Conservation (phyloP, 2,888 invertebrate species). For the Drosophila neotestacea region DNA sequence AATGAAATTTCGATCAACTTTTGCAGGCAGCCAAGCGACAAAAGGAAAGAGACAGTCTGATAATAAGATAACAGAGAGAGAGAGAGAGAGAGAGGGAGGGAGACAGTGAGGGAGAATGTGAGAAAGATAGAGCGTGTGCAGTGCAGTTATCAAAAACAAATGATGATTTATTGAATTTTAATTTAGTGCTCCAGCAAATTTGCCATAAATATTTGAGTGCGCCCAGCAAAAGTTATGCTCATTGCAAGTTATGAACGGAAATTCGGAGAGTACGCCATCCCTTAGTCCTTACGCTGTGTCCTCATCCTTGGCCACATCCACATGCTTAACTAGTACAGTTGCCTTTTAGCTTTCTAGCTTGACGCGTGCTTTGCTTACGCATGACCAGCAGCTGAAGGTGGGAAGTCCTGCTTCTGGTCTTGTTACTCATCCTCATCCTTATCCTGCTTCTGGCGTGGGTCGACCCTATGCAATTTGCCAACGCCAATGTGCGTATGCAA, state of each 20-base stretch:
- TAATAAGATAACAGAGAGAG: neutral
- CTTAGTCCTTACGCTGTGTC: neutral
- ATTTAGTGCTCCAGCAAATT: conserved; percentile 73
- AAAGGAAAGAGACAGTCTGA: neutral
- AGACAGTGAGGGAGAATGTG: neutral
- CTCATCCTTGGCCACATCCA: conserved; percentile 1
- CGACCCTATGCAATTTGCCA: conserved; percentile 42
- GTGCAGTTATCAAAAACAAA: conserved; percentile 65
- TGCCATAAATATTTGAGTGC: conserved; percentile 79
- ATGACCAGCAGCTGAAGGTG: conserved; percentile 49
- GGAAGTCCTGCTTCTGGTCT: conserved; percentile 8
- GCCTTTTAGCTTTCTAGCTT: conserved; percentile 67
- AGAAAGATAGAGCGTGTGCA: conserved; percentile 18
- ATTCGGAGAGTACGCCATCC: conserved; percentile 40
- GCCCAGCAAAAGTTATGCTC: conserved; percentile 67
- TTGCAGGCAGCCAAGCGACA: conserved; percentile 36
- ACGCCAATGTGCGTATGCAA: conserved; percentile 74
- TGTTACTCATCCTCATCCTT: conserved; percentile 1
- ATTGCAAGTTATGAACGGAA: conserved; percentile 61
- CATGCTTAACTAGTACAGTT: conserved; percentile 58
- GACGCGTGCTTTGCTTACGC: conserved; percentile 65
- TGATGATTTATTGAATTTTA: conserved; percentile 83
- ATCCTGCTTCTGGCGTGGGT: conserved; percentile 19
- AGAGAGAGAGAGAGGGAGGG: neutral
- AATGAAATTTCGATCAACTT: conserved; percentile 83